Percentiles rank a stretch among this genome's conserved stretches.
These are phyloP conservation scores for Metellina segmentata DNA, from an alignment of 2,888 invertebrate genomes.

Conservation along the genomic window DNA sequence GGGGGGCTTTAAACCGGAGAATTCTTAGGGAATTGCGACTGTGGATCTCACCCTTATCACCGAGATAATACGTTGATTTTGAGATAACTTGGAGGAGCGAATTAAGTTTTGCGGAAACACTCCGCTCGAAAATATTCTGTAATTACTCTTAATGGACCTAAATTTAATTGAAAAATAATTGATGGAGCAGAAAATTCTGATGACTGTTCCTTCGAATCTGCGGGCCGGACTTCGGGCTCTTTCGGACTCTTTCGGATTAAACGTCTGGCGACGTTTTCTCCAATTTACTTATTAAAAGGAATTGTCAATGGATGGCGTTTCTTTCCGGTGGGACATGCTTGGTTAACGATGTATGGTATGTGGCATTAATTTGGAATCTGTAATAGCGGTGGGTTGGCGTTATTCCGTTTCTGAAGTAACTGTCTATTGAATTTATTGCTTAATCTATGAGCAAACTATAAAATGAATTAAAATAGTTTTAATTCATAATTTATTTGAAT, in stretches of 20 bases:
- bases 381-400: no score
- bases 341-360: no score
- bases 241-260: not conserved
- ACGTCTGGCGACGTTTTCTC: no score
- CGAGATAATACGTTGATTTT: constrained; percentile 74
- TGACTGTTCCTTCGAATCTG: constrained; percentile 35
- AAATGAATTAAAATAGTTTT: no score
- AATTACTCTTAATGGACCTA: constrained; percentile 75
- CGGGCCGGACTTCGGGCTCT: not conserved
- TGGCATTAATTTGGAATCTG: no score
- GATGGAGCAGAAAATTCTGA: constrained; percentile 73
- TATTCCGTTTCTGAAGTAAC: no score
- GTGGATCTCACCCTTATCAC: constrained; percentile 68
- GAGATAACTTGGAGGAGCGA: constrained; percentile 63
- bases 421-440: no score
- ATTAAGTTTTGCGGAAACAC: constrained; percentile 74
- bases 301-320: no score
- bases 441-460: no score
- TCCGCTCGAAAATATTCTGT: constrained; percentile 74
- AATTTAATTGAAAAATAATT: constrained; percentile 76
- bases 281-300: no score
- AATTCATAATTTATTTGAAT: no score
- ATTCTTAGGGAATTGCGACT: constrained; percentile 74
- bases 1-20: constrained; percentile 38
- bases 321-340: no score